Evolutionary conservation across 2,113 vertebrate genomes (phyloP), one percentile per base, ranked within the genome.

Genomic region (Dicaeum eximium): DNA sequence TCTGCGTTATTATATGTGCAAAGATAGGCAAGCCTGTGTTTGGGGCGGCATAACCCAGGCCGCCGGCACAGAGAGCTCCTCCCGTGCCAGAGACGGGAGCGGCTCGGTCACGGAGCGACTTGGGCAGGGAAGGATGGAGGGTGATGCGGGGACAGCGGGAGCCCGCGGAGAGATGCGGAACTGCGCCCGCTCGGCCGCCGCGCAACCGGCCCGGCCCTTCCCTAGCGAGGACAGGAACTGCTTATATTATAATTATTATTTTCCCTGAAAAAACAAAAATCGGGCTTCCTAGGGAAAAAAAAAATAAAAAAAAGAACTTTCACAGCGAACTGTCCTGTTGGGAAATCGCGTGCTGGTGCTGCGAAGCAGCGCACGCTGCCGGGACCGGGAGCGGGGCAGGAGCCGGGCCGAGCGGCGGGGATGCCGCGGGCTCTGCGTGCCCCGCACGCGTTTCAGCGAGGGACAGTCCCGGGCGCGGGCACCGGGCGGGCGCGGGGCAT

Each of bases 1-100:
- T 78, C 66, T 44, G 38, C 16, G 60, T 19, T 54, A 7, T 67
- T 35, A 0, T 6, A 0, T 0, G 38, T 2, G 56, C 56, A 9
- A 64, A 42, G 5, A 33, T 30, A 17, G 42, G 20, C 65, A 31
- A 64, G 19, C 15, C 38, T 25, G n/a, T 10, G 6, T 54, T 38
- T 16, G 44, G 42, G 88, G 44, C 47, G 62, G 44, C 21, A 66
- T 1, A 48, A 38, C n/a, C 37, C 44, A 16, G 11, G 33, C 82
- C 45, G 33, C 10, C n/a, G 72, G 88, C 67, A 40, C 67, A 7
- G 73, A 6, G 35, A 37, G 11, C 44, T 42, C 73, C 57, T 51
- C 54, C 53, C 31, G 53, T 12, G 78, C 14, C 24, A 22, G 40
- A 27, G 54, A 15, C 11, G 16, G 44, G 45, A 66, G 58, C 25